Evolutionary conservation across 2,888 invertebrate genomes (phyloP).

Genomic region (Clitarchus hookeri): DNA sequence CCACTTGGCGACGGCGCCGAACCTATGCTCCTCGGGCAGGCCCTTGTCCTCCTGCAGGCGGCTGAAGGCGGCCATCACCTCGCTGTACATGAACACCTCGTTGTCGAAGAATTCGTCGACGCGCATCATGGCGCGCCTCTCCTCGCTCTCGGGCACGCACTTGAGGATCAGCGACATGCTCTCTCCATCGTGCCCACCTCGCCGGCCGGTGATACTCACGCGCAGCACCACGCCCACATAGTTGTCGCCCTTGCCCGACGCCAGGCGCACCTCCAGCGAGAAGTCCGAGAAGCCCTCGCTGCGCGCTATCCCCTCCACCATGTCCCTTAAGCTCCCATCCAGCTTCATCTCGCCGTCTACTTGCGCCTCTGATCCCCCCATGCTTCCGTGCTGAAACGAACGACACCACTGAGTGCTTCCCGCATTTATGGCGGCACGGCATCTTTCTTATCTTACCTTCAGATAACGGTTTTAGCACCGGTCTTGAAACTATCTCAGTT

Average conservation of each 20-base stretch:
- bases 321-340: background rate
- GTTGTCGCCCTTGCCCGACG: conserved; percentile 32
- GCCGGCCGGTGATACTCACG: conserved; percentile 5
- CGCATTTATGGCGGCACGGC: too few species aligned
- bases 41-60: conserved; percentile 10
- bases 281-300: conserved; percentile 4
- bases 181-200: background rate
- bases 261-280: background rate
- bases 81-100: conserved; percentile 33
- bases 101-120: conserved; percentile 28
- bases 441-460: too few species aligned
- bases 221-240: conserved; percentile 33
- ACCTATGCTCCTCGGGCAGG: background rate
- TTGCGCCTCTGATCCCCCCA: too few species aligned
- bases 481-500: too few species aligned
- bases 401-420: too few species aligned
- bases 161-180: conserved; percentile 29
- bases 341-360: too few species aligned
- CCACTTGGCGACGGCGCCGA: background rate
- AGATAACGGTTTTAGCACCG: too few species aligned
- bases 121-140: conserved; percentile 16
- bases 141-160: conserved; percentile 28
- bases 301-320: background rate
- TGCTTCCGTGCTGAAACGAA: too few species aligned
- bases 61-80: conserved; percentile 21